phyloP scores from a whole-genome alignment of 1,140 invertebrate species.

The Lepidurus packardi region DNA sequence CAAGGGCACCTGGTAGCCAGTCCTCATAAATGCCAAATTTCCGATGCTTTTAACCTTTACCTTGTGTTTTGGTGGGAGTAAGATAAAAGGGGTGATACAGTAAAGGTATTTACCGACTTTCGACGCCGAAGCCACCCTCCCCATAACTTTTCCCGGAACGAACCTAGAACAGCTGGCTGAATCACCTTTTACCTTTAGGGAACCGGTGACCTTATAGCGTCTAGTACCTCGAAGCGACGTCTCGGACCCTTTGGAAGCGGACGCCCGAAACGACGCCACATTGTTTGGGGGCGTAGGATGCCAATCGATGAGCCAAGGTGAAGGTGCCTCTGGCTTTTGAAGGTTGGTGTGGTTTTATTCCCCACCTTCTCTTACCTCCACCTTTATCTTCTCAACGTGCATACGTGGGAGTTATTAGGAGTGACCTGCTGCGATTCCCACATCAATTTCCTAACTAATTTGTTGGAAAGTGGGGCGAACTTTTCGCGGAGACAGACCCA shows the following conservation, averaged over 20 bases:
- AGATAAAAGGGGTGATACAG: too few relatives aligned
- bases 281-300: slow-evolving; percentile 1
- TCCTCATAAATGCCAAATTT: too few relatives aligned
- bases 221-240: background rate
- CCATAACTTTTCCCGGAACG: background rate
- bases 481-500: background rate
- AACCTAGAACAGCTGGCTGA: background rate
- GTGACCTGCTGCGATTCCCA: background rate
- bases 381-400: background rate
- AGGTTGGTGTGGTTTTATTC: background rate
- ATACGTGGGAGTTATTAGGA: background rate
- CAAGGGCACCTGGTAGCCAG: too few relatives aligned
- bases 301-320: slow-evolving; percentile 20
- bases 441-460: background rate
- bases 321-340: background rate
- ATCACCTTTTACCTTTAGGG: slow-evolving; percentile 11
- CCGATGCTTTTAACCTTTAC: too few relatives aligned
- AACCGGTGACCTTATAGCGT: background rate
- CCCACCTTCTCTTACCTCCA: background rate
- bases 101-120: too few relatives aligned
- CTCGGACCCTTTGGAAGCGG: background rate
- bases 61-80: too few relatives aligned
- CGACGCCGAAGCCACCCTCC: too few relatives aligned
- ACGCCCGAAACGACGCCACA: background rate
- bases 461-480: background rate